These are phyloP conservation scores for Plusia festucae DNA, from an alignment of 2,888 invertebrate species.

Conservation along the genomic window DNA sequence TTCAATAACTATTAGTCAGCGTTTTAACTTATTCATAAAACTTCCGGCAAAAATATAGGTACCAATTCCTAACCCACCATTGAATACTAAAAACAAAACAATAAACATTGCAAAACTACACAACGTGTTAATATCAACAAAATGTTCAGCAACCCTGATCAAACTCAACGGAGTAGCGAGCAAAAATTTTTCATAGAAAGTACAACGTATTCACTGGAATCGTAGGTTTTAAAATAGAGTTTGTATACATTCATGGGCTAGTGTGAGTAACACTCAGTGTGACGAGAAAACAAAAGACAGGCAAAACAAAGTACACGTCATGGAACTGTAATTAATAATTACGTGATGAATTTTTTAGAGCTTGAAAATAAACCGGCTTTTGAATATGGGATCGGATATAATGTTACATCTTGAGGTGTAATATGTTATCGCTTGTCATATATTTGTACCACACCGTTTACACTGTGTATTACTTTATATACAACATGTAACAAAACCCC, in stretches of 20 bases:
- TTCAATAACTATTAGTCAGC: too few species aligned
- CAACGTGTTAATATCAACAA: constrained; percentile 10
- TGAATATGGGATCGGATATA: too few species aligned
- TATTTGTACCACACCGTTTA: too few species aligned
- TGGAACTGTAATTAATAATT: constrained; percentile 7
- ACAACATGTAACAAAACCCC: too few species aligned
- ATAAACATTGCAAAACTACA: not conserved
- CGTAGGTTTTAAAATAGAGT: constrained; percentile 36
- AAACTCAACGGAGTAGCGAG: constrained; percentile 5
- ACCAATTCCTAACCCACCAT: too few species aligned
- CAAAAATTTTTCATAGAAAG: constrained; percentile 32
- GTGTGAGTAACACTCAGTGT: constrained; percentile 22
- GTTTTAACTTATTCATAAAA: too few species aligned
- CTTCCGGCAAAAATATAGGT: too few species aligned
- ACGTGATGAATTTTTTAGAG: constrained; percentile 18
- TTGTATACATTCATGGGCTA: constrained; percentile 38
- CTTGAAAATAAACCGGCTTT: too few species aligned
- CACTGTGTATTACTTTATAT: too few species aligned
- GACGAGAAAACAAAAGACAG: constrained; percentile 32
- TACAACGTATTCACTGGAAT: constrained; percentile 18
- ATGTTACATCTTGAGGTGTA: too few species aligned
- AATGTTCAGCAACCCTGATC: constrained; percentile 10
- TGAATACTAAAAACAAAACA: too few species aligned
- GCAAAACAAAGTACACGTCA: constrained; percentile 36
- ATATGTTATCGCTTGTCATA: too few species aligned